These are phyloP conservation scores for Antechinus flavipes DNA, from an alignment of 2,113 vertebrate genomes.

Conservation along the genomic window DNA sequence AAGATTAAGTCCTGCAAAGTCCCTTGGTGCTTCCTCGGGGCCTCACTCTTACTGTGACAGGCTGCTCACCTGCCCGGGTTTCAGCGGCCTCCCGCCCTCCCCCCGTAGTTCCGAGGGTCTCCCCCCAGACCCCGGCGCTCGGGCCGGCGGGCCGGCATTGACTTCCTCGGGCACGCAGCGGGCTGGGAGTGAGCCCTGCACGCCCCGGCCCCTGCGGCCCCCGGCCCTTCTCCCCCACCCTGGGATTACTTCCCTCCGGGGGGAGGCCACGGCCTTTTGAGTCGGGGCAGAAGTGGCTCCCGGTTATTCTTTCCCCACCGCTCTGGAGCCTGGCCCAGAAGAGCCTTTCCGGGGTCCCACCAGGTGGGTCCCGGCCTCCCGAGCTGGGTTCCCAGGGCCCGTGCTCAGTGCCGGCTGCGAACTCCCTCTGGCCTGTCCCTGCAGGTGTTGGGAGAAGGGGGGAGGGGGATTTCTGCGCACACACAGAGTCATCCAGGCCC, in stretches of 20 bases:
- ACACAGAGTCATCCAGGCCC: background rate
- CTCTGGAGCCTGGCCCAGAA: background rate
- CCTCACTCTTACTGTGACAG: background rate
- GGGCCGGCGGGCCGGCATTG: background rate
- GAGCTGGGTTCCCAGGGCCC: background rate
- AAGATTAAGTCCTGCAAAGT: background rate
- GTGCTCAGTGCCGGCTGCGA: no score
- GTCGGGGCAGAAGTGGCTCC: background rate
- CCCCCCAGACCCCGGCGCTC: background rate
- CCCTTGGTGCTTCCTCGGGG: background rate
- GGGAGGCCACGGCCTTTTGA: background rate
- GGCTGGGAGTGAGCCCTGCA: background rate
- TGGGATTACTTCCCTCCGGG: background rate
- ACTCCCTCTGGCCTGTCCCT: background rate
- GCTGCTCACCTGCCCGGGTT: background rate
- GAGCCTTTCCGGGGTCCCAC: background rate
- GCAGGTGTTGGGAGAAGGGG: background rate
- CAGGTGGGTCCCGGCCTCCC: background rate
- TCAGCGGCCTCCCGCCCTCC: background rate
- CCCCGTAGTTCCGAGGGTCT: background rate
- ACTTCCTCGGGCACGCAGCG: background rate
- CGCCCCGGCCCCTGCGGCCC: background rate
- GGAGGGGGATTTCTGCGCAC: background rate
- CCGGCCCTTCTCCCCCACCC: no score
- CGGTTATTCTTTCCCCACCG: background rate